phyloP scores from a whole-genome alignment of 2,888 invertebrate species.

The Acanthococcus lagerstroemiae region DNA sequence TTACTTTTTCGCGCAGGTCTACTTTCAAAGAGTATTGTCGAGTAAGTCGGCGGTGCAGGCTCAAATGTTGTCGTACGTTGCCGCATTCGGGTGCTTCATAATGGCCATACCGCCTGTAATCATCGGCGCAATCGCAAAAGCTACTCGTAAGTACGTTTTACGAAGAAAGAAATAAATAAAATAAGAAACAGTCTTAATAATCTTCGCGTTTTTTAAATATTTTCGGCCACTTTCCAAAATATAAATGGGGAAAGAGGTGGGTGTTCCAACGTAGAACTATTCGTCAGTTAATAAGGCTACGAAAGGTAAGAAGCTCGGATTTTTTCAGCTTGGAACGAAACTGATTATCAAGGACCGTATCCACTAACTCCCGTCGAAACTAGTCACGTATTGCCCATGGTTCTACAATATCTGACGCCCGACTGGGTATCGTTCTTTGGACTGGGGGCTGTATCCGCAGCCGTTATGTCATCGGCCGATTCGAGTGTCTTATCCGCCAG shows the following conservation, averaged over 20 bases:
- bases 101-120: constrained; percentile 96
- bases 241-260: no score
- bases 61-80: constrained; percentile 88
- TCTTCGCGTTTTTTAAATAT: background rate
- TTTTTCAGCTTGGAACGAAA: constrained; percentile 85
- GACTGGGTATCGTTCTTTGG: constrained; percentile 94
- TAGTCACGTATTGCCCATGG: constrained; percentile 93
- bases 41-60: constrained; percentile 90
- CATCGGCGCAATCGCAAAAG: constrained; percentile 93
- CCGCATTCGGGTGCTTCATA: constrained; percentile 86
- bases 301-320: no score
- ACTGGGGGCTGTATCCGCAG: constrained; percentile 95
- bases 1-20: constrained; percentile 53
- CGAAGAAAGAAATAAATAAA: background rate
- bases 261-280: no score
- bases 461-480: constrained; percentile 99
- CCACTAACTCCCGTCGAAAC: constrained; percentile 68
- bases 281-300: no score
- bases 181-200: background rate
- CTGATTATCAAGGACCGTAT: constrained; percentile 65
- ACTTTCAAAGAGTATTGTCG: constrained; percentile 94
- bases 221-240: background rate
- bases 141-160: constrained; percentile 59
- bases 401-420: constrained; percentile 91
- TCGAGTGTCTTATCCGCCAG: constrained; percentile 96